Evolutionary conservation across 2,888 invertebrate genomes (phyloP), one percentile per base, ranked within the genome.

Genomic region (Spisula solida): DNA sequence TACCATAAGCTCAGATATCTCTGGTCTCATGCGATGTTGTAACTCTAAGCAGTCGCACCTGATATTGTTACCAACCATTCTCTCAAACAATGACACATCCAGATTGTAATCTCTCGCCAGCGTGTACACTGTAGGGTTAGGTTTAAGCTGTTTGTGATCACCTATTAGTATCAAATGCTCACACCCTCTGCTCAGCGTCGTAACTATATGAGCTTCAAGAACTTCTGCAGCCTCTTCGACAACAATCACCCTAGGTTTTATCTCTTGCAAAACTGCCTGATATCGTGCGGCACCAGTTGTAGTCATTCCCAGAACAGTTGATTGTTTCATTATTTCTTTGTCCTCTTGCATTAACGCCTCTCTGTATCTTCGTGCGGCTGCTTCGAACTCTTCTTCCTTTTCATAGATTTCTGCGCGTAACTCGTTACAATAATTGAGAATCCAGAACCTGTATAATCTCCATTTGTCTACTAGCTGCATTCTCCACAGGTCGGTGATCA

Each of bases 181-280:
- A 91, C 98, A 98, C 80, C 97, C 96, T 34, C 97, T 96, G 0
- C 98, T 98, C 29, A 99, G 97, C 0, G 98, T 98, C 0, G 98
- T 98, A 0, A 98, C 97, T 18, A 98, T 97, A 95, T 99, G 98
- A 0, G 98, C 97, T 96, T 99, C 99, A 55, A 98, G 96, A 0
- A 98, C 98, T 97, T 98, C 98, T 0, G 98, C 98, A 0, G 98
- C 98, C 97, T 99, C 99, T 96, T 99, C 99, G 0, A 99, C 98
- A 29, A 97, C 96, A 18, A 97, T 95, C 81, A 97, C 96, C 55
- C 94, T 94, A 10, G 97, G 96, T n/a, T 95, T 92, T 34, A 97
- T 94, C 47, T 94, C 92, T 86, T 94, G 94, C 47, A 96, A 93
- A 6, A 96, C 88, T 12, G 91, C 75, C 34, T 95, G 95, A 87